Base-by-base conservation (phyloP, 2,113 vertebrate genomes). In the Campylomormyrus numenius region DNA sequence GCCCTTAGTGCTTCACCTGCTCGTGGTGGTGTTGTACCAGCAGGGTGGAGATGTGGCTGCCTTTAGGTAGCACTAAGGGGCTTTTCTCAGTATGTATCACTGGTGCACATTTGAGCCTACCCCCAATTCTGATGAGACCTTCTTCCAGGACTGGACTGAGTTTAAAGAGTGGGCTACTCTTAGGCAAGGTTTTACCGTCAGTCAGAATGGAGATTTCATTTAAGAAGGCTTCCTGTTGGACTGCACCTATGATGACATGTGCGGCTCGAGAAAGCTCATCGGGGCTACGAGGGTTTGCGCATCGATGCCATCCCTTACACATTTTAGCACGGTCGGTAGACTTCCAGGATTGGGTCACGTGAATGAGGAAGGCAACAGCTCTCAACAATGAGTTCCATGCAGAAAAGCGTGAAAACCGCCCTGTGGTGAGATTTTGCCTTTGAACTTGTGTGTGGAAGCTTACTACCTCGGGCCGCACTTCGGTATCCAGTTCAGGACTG, bases 1-100 rank as follows among this genome's bases (percentile, higher is more conserved):
- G 24, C 15, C 91, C 90, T 89, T 92, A 89, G 56, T 92, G 90
- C 35, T 89, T 66, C 31, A 92, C 91, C 49, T 50, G 27, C 27
- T 91, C 45, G 27, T 91, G 90, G 53, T 91, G 45, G 24, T 92
- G 83, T 6, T 46, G 17, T 15, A 90, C 56, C 9, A 92, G 50
- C 46, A 91, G 58, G 52, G 46, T 86, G 11, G 89, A 80, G 3
- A 92, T 35, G 27, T 91, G 90, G 7, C 35, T 50, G 11, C 56
- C 48, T 11, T 24, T 74, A 11, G 87, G 89, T 3, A 84, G 19
- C 24, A 90, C 90, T 9, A 91, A 10, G 17, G 89, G 90, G 39
- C 80, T 77, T 24, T 90, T 91, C 4, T 21, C 52, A 21, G 52
- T 56, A 56, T 56, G 52, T 21, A 53, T 53, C 4, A 70, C 90